Base-by-base conservation (phyloP, 2,888 invertebrate species). In the Cremastinae sp. region DNA sequence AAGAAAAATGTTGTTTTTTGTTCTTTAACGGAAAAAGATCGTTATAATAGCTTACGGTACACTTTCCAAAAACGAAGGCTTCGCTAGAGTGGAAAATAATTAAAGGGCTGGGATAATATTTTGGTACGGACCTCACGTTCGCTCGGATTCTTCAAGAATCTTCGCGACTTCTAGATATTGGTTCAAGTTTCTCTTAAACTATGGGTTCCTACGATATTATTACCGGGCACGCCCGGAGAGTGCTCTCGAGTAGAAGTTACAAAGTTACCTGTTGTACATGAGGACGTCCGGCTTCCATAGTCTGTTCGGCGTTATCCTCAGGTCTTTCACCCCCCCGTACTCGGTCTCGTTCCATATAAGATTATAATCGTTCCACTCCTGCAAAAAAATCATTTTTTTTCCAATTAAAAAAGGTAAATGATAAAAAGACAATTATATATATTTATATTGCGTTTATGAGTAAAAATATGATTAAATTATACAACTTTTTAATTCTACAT, bases 351-450 rank as follows among this genome's bases (percentile, higher is more conserved):
- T 97, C 99, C 99, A 99, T 87, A 95, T 93, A 85, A 99, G 93
- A 91, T 98, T 98, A 92, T 97, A 97, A 91, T 98, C 99, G 89
- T 95, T 96, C 99, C 99, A 99, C 92, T 97, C 97, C 98, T 98
- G 92, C 9, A 83, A 83, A 18, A 59, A 66, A 66, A 53, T 1
- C 18, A 59, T 1, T 8, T 9, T 41, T 41, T 41, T n/a, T 41
- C 2, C 2, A 41, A n/a, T 41, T n/a, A n/a, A 9, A 2, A 9
- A 4, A 9, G 41, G 1, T 2, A n/a, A 41, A 41, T 41, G 8
- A 28, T 28, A 28, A 5, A 28, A 28, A 3, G 28, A 5, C 5
- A 28, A 28, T 2, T 2, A 28, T 28, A 2, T 28, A 5, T 28
- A 28, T 28, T 28, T 28, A n/a, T n/a, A n/a, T n/a, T n/a, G n/a